phyloP scores from a whole-genome alignment of 2,797 vertebrate species.

The Argyrosomus regius region DNA sequence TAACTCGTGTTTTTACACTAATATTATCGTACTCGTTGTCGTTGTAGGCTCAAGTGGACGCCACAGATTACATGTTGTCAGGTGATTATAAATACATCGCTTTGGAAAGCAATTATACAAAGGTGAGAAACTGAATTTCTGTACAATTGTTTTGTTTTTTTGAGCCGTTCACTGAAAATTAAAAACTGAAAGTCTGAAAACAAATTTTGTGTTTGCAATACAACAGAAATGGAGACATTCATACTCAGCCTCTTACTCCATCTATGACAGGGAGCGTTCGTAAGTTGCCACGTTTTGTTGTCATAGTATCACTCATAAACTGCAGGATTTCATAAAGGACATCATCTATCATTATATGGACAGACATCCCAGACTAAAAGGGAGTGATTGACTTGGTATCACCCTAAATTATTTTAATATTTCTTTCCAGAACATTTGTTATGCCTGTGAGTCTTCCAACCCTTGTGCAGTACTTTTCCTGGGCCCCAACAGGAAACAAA shows the following conservation, averaged over 20 bases:
- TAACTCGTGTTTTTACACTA: background rate
- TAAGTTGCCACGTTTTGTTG: slow-evolving; percentile 78
- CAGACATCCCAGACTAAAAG: background rate
- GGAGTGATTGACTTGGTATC: background rate
- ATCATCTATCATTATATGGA: background rate
- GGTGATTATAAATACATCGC: slow-evolving; percentile 89
- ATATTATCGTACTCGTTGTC: slow-evolving; percentile 30
- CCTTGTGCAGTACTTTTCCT: slow-evolving; percentile 91
- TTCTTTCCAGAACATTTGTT: slow-evolving; percentile 88
- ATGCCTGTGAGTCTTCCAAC: slow-evolving; percentile 86
- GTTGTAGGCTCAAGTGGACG: slow-evolving; percentile 90
- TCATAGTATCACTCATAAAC: background rate
- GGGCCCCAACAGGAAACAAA: slow-evolving; percentile 91
- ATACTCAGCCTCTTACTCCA: slow-evolving; percentile 92
- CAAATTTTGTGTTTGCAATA: slow-evolving; percentile 42
- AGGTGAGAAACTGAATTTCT: slow-evolving; percentile 82
- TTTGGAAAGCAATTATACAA: slow-evolving; percentile 95
- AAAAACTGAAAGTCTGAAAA: slow-evolving; percentile 7
- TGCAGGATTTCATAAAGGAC: background rate
- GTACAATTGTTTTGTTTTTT: too few species aligned
- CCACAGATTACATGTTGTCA: slow-evolving; percentile 90
- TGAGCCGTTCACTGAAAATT: too few species aligned
- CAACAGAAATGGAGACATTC: slow-evolving; percentile 96
- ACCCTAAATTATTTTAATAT: background rate
- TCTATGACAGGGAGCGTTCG: slow-evolving; percentile 89